Base-by-base conservation (phyloP, 2,797 vertebrate genomes). In the Falco peregrinus region DNA sequence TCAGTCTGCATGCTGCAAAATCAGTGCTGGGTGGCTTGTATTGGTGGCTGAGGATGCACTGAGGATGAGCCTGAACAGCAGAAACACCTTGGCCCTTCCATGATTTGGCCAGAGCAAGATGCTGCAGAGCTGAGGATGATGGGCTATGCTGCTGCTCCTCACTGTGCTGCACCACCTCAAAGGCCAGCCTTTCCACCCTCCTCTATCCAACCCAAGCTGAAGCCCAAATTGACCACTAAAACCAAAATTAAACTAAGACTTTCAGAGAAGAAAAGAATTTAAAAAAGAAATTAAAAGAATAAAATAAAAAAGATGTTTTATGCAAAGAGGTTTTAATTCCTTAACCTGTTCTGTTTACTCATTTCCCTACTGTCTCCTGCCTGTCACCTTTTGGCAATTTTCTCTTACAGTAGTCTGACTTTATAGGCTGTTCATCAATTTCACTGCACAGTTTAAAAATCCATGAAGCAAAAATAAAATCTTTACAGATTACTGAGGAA, bases 381-480 rank as follows among this genome's bases (percentile, higher is more conserved):
- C 65, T 51, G 50, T 48, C 69, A 73, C 59, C 28, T 91, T 93
- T 64, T 79, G 76, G 69, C 59, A 88, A 50, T 81, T 86, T 89
- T 69, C 54, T 71, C 57, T 84, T 71, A 56, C 1, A 1, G 87
- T 88, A 84, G 50, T 6, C 6, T 45, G 69, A 60, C 39, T 95
- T 65, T 67, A 79, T 59, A 74, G 51, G 86, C 74, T 82, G 31
- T 47, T 93, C 91, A 93, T 90, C 79, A 86, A 45, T 90, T 94
- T 90, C 50, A 51, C 39, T 65, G 11, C 24, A 41, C 39, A 68
- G 54, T 70, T 95, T 73, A 91, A 94, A 97, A 90, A 79, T 79
- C 48, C 59, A 47, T 88, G 85, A 79, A 90, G 63, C 47, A 91
- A 85, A 88, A 95, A 31, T 73, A 93, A 95, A 94, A 88, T 54